Evolutionary conservation across 2,113 vertebrate genomes (phyloP).

Genomic region (Melanocharis versteri): DNA sequence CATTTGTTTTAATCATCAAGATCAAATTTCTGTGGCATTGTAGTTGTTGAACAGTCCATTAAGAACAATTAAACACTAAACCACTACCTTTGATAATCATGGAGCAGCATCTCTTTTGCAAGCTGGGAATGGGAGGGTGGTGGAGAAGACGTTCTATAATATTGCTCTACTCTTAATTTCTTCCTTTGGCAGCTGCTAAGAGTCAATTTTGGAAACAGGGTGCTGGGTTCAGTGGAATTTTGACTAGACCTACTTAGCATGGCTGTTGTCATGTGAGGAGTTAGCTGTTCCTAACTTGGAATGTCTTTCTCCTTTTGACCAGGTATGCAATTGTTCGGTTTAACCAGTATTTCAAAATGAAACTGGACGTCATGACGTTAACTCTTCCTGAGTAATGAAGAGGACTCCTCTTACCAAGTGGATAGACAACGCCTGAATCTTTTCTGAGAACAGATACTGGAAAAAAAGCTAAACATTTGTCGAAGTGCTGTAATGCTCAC

Average conservation of each 20-base stretch:
- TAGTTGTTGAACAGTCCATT: not conserved
- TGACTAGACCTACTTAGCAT: not conserved
- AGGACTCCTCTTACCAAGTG: constrained; percentile 46
- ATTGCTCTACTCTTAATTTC: not conserved
- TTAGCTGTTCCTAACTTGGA: not conserved
- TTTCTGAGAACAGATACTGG: constrained; percentile 69
- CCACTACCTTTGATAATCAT: not conserved
- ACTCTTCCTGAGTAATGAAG: constrained; percentile 84
- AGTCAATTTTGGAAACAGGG: not conserved
- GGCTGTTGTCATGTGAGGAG: not conserved
- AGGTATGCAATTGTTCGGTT: constrained; percentile 96
- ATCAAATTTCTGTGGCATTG: not conserved
- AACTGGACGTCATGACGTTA: constrained; percentile 82
- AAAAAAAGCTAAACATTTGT: constrained; percentile 71
- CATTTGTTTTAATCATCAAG: not conserved
- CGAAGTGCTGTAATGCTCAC: constrained; percentile 71
- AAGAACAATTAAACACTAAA: not conserved
- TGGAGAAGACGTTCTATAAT: fast-evolving
- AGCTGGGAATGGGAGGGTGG: fast-evolving
- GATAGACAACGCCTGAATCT: constrained; percentile 49
- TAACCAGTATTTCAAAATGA: constrained; percentile 98
- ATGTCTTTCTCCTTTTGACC: not conserved
- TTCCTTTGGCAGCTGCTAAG: not conserved
- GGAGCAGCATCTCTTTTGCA: not conserved
- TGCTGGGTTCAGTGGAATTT: not conserved